phyloP scores from a whole-genome alignment of 2,888 invertebrate genomes.

The Petrophora chlorosata region DNA sequence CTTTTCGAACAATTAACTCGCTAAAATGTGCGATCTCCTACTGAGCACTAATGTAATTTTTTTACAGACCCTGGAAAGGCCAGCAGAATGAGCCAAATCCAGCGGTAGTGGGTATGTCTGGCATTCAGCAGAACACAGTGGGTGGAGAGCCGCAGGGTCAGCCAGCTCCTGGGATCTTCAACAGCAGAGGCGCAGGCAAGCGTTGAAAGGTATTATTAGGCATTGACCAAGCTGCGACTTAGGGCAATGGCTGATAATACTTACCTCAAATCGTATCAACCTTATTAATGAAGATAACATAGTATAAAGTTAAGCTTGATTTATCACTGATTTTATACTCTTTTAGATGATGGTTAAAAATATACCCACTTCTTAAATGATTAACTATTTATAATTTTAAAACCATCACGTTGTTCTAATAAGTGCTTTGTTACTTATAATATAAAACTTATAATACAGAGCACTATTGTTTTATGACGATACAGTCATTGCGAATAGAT shows the following conservation, averaged over 20 bases:
- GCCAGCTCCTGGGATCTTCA: slow-evolving; percentile 72
- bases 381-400: no score
- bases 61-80: slow-evolving; percentile 74
- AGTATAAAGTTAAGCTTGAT: not conserved
- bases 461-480: not conserved
- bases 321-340: not conserved
- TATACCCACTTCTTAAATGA: no score
- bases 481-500: slow-evolving; percentile 28
- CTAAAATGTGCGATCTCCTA: no score
- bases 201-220: slow-evolving; percentile 56
- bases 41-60: no score
- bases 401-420: no score
- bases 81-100: slow-evolving; percentile 77
- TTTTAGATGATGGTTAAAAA: no score
- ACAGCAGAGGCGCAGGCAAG: slow-evolving; percentile 79
- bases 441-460: no score
- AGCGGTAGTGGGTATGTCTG: slow-evolving; percentile 72
- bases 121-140: slow-evolving; percentile 68
- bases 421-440: no score
- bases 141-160: slow-evolving; percentile 68
- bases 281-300: not conserved
- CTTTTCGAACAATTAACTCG: no score
- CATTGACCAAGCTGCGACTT: slow-evolving; percentile 37
- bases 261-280: slow-evolving; percentile 14
- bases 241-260: slow-evolving; percentile 33